Conservation (phyloP, 1,140 invertebrate species). For the Pseudomyrmex dendroicus region DNA sequence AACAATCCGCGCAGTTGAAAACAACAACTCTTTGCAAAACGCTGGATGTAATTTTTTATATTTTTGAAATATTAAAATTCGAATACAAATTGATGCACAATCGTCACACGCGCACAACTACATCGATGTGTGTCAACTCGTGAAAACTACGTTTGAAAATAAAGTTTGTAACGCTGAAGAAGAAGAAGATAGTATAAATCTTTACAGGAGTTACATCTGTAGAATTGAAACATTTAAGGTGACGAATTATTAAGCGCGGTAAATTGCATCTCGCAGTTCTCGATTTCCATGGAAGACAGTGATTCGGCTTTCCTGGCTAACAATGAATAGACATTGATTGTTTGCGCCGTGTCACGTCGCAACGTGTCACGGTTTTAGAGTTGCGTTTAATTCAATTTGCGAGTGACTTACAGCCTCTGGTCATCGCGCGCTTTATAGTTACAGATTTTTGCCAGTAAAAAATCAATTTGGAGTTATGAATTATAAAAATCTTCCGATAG, state of each 20-base stretch:
- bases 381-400: slow-evolving; percentile 74
- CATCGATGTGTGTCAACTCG: neutral
- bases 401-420: slow-evolving; percentile 71
- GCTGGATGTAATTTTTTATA: neutral
- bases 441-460: slow-evolving; percentile 38
- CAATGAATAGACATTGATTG: slow-evolving; percentile 71
- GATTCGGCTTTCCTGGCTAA: slow-evolving; percentile 33
- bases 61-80: neutral
- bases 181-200: too few species aligned
- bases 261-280: slow-evolving; percentile 30
- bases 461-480: slow-evolving; percentile 20
- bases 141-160: neutral
- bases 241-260: slow-evolving; percentile 19
- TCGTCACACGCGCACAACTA: neutral
- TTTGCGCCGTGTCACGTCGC: slow-evolving; percentile 67
- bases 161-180: too few species aligned
- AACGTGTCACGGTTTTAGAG: slow-evolving; percentile 70
- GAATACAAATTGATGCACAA: neutral
- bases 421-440: slow-evolving; percentile 63
- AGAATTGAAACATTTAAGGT: slow-evolving; percentile 1
- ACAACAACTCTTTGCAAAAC: neutral
- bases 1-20: slow-evolving; percentile 5
- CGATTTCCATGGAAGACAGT: slow-evolving; percentile 60
- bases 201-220: too few species aligned
- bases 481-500: slow-evolving; percentile 35